These are phyloP conservation scores for Orthonyx spaldingii DNA, from an alignment of 2,113 vertebrate genomes.

Conservation along the genomic window DNA sequence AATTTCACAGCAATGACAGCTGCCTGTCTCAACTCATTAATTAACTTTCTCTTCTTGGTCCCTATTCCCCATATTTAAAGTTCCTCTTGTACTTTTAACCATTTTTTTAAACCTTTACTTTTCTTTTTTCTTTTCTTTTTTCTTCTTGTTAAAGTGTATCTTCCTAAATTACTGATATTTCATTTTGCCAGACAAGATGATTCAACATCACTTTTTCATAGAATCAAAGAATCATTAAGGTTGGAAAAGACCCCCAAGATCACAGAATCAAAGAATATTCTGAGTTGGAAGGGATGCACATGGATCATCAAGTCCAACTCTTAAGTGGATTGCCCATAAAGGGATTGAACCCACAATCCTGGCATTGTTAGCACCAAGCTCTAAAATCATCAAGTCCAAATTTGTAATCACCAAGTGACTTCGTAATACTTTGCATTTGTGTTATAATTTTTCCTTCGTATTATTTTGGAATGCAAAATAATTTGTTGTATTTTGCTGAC, in stretches of 20 bases:
- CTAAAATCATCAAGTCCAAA: background rate
- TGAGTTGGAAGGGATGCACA: background rate
- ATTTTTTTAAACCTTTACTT: background rate
- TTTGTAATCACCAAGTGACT: background rate
- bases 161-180: background rate
- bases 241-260: background rate
- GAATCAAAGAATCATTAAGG: background rate
- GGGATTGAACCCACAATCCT: background rate
- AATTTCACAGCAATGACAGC: background rate
- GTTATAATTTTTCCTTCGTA: background rate
- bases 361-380: accelerated
- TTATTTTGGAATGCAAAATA: background rate
- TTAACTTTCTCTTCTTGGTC: background rate
- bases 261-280: background rate
- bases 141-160: background rate
- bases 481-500: background rate
- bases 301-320: background rate
- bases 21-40: background rate
- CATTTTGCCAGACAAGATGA: background rate
- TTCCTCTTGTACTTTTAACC: background rate
- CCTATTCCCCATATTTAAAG: background rate
- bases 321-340: background rate
- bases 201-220: background rate
- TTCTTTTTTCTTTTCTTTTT: no score
- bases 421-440: background rate